These are phyloP conservation scores for Apostichopus leukothele DNA, from an alignment of 53 echinoderm and acorn worm species.

Conservation along the genomic window DNA sequence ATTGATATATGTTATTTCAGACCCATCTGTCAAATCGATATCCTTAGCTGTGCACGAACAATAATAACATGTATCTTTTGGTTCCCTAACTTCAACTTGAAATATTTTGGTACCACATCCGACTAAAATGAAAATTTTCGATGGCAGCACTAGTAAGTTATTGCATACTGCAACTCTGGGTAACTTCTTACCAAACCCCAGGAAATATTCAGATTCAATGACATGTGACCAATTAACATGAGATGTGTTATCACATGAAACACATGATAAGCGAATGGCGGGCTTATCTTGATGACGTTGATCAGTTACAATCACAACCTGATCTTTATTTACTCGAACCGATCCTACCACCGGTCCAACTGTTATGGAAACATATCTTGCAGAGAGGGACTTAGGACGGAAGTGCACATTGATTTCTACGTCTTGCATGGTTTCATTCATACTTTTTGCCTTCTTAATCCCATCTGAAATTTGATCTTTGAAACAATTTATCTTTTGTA, in stretches of 20 bases:
- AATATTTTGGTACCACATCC: neutral
- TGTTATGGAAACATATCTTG: neutral
- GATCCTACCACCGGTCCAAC: neutral
- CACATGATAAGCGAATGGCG: neutral
- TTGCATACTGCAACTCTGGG: neutral
- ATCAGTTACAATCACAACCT: neutral
- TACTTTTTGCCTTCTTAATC: neutral
- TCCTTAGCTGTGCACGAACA: neutral
- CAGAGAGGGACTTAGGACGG: neutral
- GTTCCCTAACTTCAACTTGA: neutral
- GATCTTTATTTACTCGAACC: neutral
- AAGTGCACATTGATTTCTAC: neutral
- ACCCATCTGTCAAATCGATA: neutral
- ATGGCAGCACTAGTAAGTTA: neutral
- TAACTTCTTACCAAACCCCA: neutral
- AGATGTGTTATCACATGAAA: neutral
- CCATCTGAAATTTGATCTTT: neutral
- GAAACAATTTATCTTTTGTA: neutral
- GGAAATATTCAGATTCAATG: neutral
- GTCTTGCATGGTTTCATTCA: neutral
- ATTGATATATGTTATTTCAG: neutral
- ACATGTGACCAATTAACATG: neutral
- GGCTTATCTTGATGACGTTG: neutral
- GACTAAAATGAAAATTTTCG: neutral
- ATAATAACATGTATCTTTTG: neutral